Percentiles rank a stretch among this genome's conserved stretches.
phyloP scores from a whole-genome alignment of 2,797 vertebrate species.

The Pangasius macronema region DNA sequence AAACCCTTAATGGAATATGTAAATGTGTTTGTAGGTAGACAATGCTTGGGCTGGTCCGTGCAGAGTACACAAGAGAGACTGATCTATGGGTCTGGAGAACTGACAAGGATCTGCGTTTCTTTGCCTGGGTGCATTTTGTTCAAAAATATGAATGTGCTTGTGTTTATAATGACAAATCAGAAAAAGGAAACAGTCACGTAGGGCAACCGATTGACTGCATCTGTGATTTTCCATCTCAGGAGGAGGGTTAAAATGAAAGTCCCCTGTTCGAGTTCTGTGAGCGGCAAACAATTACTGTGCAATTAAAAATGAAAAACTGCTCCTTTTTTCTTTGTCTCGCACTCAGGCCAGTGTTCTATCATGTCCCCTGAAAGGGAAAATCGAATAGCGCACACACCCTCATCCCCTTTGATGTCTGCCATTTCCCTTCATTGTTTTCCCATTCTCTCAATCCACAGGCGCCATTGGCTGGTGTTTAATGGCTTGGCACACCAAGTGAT shows the following conservation, averaged over 20 bases:
- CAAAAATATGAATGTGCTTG: constrained; percentile 61
- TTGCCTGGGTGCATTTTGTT: constrained; percentile 57
- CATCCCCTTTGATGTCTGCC: constrained; percentile 47
- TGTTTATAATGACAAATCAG: constrained; percentile 67
- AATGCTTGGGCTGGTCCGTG: constrained; percentile 53
- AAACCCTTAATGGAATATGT: constrained; percentile 57
- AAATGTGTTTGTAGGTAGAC: not conserved
- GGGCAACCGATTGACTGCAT: constrained; percentile 65
- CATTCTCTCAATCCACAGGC: constrained; percentile 45
- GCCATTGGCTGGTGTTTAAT: constrained; percentile 53
- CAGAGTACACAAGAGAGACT: constrained; percentile 15
- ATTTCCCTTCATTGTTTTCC: constrained; percentile 51
- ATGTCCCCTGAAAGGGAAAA: constrained; percentile 40
- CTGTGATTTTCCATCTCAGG: constrained; percentile 55
- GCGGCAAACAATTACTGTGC: constrained; percentile 51
- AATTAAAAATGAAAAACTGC: constrained; percentile 55
- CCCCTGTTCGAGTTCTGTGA: constrained; percentile 57
- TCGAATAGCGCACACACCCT: constrained; percentile 29
- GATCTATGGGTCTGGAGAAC: constrained; percentile 7
- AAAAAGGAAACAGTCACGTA: constrained; percentile 66
- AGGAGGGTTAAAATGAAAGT: constrained; percentile 42
- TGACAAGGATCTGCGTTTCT: not conserved
- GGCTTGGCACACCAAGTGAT: constrained; percentile 50
- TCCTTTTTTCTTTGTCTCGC: constrained; percentile 21
- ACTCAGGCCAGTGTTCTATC: constrained; percentile 27